Percentiles rank a stretch among this genome's conserved stretches.
Conservation (phyloP, 2,113 vertebrate genomes). For the Misgurnus anguillicaudatus region DNA sequence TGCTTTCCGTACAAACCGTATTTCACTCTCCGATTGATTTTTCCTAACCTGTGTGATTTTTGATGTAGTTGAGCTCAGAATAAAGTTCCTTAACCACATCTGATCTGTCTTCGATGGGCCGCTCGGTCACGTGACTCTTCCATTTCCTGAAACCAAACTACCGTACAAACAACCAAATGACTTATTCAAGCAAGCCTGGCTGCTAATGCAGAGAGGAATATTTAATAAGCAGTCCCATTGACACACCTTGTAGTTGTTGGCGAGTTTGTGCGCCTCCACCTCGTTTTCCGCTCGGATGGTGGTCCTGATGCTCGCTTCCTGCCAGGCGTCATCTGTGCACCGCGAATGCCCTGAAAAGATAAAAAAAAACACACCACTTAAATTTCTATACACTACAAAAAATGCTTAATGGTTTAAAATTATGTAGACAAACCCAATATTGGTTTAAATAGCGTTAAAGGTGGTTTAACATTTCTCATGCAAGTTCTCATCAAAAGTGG, state of each 20-base stretch:
- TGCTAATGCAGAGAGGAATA: not conserved
- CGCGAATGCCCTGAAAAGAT: conserved; percentile 55
- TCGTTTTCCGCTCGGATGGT: conserved; percentile 79
- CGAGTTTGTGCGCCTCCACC: conserved; percentile 82
- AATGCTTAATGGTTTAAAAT: no score
- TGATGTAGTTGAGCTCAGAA: conserved; percentile 78
- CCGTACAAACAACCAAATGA: not conserved
- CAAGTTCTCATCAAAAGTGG: not conserved
- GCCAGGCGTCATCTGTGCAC: conserved; percentile 72
- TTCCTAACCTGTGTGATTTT: conserved; percentile 68
- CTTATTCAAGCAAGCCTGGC: not conserved
- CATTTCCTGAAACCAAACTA: conserved; percentile 93
- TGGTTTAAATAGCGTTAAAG: no score
- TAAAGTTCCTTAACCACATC: conserved; percentile 83
- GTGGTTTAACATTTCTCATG: not conserved
- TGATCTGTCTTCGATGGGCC: conserved; percentile 81
- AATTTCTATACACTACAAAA: no score
- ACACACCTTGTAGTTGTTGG: conserved; percentile 83
- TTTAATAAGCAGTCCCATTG: not conserved
- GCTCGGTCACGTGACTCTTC: conserved; percentile 84
- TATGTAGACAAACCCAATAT: no score
- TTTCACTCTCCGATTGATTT: not conserved
- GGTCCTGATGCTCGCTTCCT: conserved; percentile 74
- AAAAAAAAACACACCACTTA: no score
- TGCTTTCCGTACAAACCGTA: not conserved